Conservation (phyloP, 2,888 invertebrate species). For the Exocentrus adspersus region DNA sequence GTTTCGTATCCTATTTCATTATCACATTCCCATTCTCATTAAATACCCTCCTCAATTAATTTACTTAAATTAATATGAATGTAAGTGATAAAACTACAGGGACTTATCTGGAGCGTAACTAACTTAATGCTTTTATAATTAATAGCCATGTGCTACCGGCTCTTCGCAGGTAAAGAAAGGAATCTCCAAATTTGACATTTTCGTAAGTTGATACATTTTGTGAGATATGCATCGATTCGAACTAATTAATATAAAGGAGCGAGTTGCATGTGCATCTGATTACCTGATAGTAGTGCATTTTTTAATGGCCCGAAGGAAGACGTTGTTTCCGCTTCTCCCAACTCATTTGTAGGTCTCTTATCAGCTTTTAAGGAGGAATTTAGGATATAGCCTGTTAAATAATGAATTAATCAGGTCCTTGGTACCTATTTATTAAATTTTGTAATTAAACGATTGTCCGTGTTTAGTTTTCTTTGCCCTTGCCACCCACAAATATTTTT, state of each 20-base stretch:
- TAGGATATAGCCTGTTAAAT: too few relatives aligned
- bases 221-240: neutral
- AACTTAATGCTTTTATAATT: constrained; percentile 10
- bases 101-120: neutral
- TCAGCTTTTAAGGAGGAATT: too few relatives aligned
- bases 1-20: neutral
- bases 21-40: neutral
- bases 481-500: neutral
- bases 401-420: too few relatives aligned
- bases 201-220: neutral
- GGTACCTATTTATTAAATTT: too few relatives aligned
- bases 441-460: too few relatives aligned
- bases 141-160: constrained; percentile 8
- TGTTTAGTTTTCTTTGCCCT: too few relatives aligned
- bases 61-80: constrained; percentile 1
- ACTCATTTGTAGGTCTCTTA: too few relatives aligned
- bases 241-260: neutral
- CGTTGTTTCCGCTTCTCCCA: too few relatives aligned
- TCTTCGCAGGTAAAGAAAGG: constrained; percentile 6
- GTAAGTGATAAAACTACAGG: neutral
- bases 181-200: constrained; percentile 6
- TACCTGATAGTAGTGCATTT: too few relatives aligned
- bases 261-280: too few relatives aligned
- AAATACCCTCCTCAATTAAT: neutral
- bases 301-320: too few relatives aligned